These are phyloP conservation scores for Sinotaia quadrata DNA, from an alignment of 2,888 invertebrate species.

Conservation along the genomic window DNA sequence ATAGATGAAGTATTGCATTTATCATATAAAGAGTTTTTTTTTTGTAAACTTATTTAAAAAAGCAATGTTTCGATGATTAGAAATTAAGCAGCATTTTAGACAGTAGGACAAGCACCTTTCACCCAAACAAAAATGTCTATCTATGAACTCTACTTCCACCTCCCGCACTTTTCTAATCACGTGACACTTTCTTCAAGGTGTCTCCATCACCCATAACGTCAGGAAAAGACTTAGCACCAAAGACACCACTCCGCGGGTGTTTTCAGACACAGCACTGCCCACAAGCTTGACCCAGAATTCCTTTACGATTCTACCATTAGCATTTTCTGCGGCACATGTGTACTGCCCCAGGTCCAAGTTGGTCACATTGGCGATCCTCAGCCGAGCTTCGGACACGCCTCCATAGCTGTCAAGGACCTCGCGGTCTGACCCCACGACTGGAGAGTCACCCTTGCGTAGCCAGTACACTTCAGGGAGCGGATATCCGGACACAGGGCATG, in stretches of 20 bases:
- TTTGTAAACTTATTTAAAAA: too few relatives aligned
- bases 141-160: too few relatives aligned
- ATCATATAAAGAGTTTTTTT: too few relatives aligned
- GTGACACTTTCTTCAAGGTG: too few relatives aligned
- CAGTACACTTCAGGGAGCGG: conserved; percentile 81
- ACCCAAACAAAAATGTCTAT: too few relatives aligned
- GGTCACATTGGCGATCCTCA: conserved; percentile 17
- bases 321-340: conserved; percentile 31
- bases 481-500: conserved; percentile 81
- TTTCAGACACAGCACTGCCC: not conserved
- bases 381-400: conserved; percentile 36
- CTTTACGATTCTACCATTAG: conserved; percentile 21
- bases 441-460: conserved; percentile 73
- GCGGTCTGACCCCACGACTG: conserved; percentile 22
- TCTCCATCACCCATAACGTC: not conserved
- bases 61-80: too few relatives aligned
- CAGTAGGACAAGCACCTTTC: too few relatives aligned
- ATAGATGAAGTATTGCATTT: too few relatives aligned
- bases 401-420: conserved; percentile 38
- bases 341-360: conserved; percentile 26
- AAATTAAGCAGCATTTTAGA: too few relatives aligned
- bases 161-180: too few relatives aligned
- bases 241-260: not conserved
- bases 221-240: not conserved
- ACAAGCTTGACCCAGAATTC: conserved; percentile 21